Evolutionary conservation across 64 coral and sea anemone species (phyloP).

Genomic region (Montipora efflorescens): DNA sequence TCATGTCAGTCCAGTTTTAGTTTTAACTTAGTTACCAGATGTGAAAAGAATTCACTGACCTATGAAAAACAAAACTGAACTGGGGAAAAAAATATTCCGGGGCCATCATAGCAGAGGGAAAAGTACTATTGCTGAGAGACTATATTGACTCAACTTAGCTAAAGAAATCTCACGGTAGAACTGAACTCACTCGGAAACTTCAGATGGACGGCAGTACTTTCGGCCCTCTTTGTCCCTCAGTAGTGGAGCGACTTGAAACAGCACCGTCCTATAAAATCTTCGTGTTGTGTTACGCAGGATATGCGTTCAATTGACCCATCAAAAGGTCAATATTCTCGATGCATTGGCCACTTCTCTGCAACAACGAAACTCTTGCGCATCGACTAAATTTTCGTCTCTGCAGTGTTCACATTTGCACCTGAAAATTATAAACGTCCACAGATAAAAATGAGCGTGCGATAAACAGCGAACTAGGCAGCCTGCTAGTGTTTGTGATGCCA

Average conservation of each 20-base stretch:
- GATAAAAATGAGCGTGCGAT: background rate
- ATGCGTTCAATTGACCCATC: constrained; percentile 64
- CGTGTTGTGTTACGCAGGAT: constrained; percentile 55
- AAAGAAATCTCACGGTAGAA: too few relatives aligned
- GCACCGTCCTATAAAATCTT: constrained; percentile 54
- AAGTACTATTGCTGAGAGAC: too few relatives aligned
- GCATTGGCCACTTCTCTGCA: constrained; percentile 40
- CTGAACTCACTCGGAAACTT: too few relatives aligned
- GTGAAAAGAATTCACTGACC: too few relatives aligned
- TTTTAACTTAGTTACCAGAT: too few relatives aligned
- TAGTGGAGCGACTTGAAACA: constrained; percentile 29
- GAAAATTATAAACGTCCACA: background rate
- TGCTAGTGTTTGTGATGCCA: background rate
- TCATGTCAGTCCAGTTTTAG: too few relatives aligned
- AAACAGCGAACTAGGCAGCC: background rate
- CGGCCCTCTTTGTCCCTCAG: background rate
- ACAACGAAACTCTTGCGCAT: constrained; percentile 61
- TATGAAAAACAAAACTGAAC: too few relatives aligned
- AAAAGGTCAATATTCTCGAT: constrained; percentile 38
- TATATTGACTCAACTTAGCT: too few relatives aligned
- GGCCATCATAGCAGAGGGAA: too few relatives aligned
- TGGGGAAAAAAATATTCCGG: too few relatives aligned
- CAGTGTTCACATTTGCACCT: constrained; percentile 72
- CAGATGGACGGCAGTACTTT: too few relatives aligned
- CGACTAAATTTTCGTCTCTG: constrained; percentile 17